Conservation (phyloP, 2,797 vertebrate species). For the Gymnothorax reevesii region DNA sequence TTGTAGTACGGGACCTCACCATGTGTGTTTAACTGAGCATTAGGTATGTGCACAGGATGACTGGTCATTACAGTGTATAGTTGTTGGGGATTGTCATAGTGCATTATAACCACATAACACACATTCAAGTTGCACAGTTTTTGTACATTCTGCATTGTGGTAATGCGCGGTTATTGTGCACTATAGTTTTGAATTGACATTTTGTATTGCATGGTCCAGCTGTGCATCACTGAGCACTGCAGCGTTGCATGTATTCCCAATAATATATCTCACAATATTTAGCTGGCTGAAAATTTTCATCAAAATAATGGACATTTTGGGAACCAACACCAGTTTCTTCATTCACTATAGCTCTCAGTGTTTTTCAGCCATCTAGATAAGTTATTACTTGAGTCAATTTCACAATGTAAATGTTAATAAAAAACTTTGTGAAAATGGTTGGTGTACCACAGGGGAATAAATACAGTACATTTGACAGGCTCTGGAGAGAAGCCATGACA, state of each 20-base stretch:
- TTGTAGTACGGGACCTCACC: not conserved
- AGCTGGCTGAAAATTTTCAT: not conserved
- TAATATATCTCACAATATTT: not conserved
- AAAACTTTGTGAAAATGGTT: no score
- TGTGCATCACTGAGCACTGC: no score
- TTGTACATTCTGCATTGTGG: no score
- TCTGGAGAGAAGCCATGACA: no score
- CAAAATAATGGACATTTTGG: not conserved
- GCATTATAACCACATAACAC: not conserved
- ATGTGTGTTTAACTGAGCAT: constrained; percentile 1
- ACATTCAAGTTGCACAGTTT: not conserved
- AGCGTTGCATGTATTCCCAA: not conserved
- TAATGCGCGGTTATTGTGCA: not conserved
- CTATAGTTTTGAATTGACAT: no score
- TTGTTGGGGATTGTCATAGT: not conserved
- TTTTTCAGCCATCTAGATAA: no score
- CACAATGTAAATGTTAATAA: no score
- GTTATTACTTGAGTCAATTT: no score
- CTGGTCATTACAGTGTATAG: not conserved
- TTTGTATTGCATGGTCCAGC: not conserved
- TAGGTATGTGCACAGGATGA: not conserved
- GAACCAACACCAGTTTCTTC: no score
- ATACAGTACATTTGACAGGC: no score
- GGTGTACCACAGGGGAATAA: no score
- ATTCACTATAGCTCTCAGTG: no score